Evolutionary conservation across 1,140 invertebrate species (phyloP).

Genomic region (Heliconius congener): DNA sequence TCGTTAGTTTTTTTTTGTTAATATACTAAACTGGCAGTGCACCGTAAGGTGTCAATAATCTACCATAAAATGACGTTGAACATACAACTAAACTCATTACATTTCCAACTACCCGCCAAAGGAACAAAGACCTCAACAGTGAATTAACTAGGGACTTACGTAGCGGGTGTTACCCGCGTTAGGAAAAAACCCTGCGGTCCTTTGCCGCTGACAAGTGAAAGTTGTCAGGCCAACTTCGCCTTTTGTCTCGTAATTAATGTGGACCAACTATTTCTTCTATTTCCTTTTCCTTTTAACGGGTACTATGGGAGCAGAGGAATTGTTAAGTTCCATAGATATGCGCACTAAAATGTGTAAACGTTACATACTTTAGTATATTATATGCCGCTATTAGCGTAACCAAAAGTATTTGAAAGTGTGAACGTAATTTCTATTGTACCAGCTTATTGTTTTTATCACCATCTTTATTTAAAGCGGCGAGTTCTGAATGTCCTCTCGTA

Average conservation of each 20-base stretch:
- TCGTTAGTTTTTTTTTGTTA: too few relatives aligned
- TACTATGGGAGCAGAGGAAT: conserved; percentile 5
- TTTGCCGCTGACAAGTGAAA: conserved; percentile 31
- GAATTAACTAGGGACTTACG: conserved; percentile 33
- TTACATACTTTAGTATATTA: conserved; percentile 13
- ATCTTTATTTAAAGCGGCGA: conserved; percentile 36
- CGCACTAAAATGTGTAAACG: conserved; percentile 24
- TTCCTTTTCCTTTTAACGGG: conserved; percentile 25
- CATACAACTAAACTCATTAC: conserved; percentile 12
- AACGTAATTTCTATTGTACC: conserved; percentile 32
- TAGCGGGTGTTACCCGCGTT: conserved; percentile 22
- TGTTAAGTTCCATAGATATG: conserved; percentile 17
- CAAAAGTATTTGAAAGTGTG: conserved; percentile 32
- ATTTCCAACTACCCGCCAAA: not conserved
- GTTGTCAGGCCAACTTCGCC: conserved; percentile 34
- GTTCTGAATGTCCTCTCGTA: conserved; percentile 33
- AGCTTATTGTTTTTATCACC: conserved; percentile 34
- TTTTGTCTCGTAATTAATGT: conserved; percentile 36
- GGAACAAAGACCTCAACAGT: conserved; percentile 26
- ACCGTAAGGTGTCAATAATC: too few relatives aligned
- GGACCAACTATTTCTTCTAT: conserved; percentile 28
- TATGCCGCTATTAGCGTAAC: conserved; percentile 28
- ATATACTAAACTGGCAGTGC: too few relatives aligned
- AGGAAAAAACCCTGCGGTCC: conserved; percentile 36
- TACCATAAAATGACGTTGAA: too few relatives aligned